phyloP scores from a whole-genome alignment of 1,140 invertebrate species.

The Halotydeus destructor region DNA sequence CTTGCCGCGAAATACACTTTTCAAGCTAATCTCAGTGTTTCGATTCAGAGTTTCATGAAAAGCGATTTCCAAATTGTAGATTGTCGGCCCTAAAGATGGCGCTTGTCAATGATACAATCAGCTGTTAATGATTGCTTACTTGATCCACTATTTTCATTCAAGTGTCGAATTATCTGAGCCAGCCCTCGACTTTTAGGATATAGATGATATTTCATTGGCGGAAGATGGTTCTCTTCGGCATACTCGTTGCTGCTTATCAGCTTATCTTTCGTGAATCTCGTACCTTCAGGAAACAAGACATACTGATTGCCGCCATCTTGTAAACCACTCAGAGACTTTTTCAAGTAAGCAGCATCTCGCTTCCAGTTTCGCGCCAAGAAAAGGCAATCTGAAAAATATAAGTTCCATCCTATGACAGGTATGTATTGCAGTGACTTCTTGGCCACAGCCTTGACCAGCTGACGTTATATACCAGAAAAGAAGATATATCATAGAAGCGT shows the following conservation, averaged over 20 bases:
- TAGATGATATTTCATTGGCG: conserved; percentile 65
- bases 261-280: conserved; percentile 68
- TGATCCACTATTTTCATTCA: conserved; percentile 12
- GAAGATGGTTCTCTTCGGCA: conserved; percentile 60
- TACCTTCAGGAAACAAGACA: conserved; percentile 81
- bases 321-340: conserved; percentile 51
- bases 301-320: conserved; percentile 65
- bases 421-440: conserved; percentile 77
- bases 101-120: no score
- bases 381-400: conserved; percentile 77
- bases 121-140: no score
- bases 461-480: conserved; percentile 22
- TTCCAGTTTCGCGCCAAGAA: conserved; percentile 78
- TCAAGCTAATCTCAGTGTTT: conserved; percentile 41
- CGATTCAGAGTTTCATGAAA: conserved; percentile 20
- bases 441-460: conserved; percentile 85
- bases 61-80: conserved; percentile 18
- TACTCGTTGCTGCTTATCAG: conserved; percentile 68
- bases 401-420: conserved; percentile 83
- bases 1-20: conserved; percentile 56
- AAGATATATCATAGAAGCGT: neutral
- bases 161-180: conserved; percentile 17
- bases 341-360: conserved; percentile 59
- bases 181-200: conserved; percentile 84
- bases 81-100: neutral